Evolutionary conservation across 2,888 invertebrate species (phyloP), one percentile per base, ranked within the genome.

Genomic region (Drosophila ustulata): DNA sequence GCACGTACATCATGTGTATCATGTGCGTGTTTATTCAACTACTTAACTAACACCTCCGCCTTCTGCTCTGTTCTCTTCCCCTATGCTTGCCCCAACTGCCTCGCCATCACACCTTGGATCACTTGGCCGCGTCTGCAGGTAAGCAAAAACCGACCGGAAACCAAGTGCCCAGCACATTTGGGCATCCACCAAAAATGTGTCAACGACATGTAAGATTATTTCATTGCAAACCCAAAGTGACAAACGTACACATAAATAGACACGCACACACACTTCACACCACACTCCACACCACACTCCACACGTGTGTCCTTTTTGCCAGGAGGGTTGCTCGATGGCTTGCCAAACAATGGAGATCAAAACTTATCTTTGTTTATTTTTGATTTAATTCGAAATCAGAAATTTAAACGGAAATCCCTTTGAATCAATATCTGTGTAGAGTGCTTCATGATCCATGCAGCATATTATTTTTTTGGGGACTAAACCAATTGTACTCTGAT

Each of bases 151-250:
- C 66, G 68, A 71, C 72, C 70, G 80, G 82, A 86, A 78, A 71
- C 63, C 81, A 75, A 82, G 69, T 73, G 68, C 65, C 77, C 79
- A 59, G 59, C 79, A 71, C 70, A 69, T 71, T 81, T 82, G 73
- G 72, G 61, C 78, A 75, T 59, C 63, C 52, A 49, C 62, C 71
- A 72, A 70, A 83, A 78, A 82, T 90, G 90, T 91, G 90, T 89
- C 90, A 90, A 80, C 88, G 90, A 88, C 90, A 90, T 87, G 90
- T 90, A 90, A 90, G 90, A 91, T 85, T 89, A 88, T 79, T 75
- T 89, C 70, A 81, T 78, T 77, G n/a, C 45, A 61, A 66, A 49
- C 56, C 51, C 32, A 52, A 58, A 32, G 47, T 56, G 43, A 55
- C 53, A 74, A 61, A 65, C 47, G 39, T 47, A 68, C 56, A 47